Evolutionary conservation across 2,888 invertebrate species (phyloP), one percentile per base, ranked within the genome.

Genomic region (Mamestra brassicae): DNA sequence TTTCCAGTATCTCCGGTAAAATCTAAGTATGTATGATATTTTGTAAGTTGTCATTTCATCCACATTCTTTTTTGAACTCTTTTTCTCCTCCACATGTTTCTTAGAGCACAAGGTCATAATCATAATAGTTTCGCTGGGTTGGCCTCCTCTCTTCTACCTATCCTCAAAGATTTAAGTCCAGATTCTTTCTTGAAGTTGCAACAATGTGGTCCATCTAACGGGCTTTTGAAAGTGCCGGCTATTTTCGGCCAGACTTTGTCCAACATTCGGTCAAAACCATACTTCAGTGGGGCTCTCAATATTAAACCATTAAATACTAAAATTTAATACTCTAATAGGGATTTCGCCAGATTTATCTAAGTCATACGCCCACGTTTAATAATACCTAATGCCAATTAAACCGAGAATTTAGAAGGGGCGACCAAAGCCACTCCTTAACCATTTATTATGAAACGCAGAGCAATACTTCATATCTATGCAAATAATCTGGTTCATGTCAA

Each of bases 401-500:
- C 70, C 2, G 34, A 61, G 79, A 78, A 76, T 82, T 84, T 84
- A 82, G 85, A 85, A 84, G 71, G 85, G 84, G 15, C 65, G 38
- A 36, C 26, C 15, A 71, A 73, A 66, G 64, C 81, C 85, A 80
- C 83, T 73, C 83, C 85, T 82, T 70, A 26, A 17, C 60, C 57
- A 63, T 74, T 80, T 81, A 73, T 81, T 71, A 85, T 78, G 74
- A 75, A 82, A 67, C 57, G 42, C 62, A n/a, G 63, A 55, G 71
- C 74, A 78, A 74, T 80, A 65, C 26, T 78, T 83, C 76, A 69
- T 85, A 85, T 83, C 80, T 86, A 81, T 86, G 80, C 73, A 80
- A 86, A 84, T 86, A 85, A 85, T 81, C 81, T 76, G 38, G 54
- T 72, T 65, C 69, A 71, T 86, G 77, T 86, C 82, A 86, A 80